Conservation (phyloP, 2,797 vertebrate species). For the Chiroxiphia lanceolata region DNA sequence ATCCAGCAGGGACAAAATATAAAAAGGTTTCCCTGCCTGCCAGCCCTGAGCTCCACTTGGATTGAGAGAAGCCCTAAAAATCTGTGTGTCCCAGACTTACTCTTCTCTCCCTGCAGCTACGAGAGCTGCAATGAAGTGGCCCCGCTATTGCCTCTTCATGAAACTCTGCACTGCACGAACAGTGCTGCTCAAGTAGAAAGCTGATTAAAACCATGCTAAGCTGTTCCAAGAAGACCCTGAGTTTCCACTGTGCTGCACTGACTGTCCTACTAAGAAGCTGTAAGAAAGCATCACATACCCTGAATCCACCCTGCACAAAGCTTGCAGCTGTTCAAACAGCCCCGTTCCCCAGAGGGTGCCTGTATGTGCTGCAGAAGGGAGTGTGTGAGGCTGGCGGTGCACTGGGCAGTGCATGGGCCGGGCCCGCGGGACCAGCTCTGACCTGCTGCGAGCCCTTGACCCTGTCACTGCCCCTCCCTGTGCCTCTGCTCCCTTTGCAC, state of each 20-base stretch:
- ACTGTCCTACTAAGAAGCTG: slow-evolving; percentile 6
- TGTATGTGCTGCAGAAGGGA: not conserved
- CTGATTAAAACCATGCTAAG: not conserved
- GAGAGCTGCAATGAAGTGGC: not conserved
- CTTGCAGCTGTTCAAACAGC: slow-evolving; percentile 59
- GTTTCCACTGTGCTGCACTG: not conserved
- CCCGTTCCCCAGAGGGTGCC: not conserved
- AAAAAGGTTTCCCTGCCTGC: not conserved
- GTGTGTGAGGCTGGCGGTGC: not conserved
- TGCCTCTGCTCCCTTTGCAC: not conserved
- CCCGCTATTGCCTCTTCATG: not conserved
- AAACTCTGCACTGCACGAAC: not conserved
- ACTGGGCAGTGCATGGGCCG: not conserved
- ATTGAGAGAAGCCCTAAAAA: not conserved
- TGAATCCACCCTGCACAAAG: not conserved
- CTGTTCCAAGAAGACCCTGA: not conserved
- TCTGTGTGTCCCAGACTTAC: not conserved
- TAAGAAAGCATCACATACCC: not conserved
- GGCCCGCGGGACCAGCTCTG: not conserved
- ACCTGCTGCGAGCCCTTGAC: not conserved
- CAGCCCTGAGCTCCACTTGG: not conserved
- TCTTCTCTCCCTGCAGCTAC: not conserved
- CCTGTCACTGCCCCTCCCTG: not conserved
- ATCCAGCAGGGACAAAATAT: not conserved
- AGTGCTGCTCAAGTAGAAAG: not conserved